Percentiles rank a stretch among this genome's conserved stretches.
Evolutionary conservation across 2,888 invertebrate species (phyloP).

Genomic region (Brenthis ino): DNA sequence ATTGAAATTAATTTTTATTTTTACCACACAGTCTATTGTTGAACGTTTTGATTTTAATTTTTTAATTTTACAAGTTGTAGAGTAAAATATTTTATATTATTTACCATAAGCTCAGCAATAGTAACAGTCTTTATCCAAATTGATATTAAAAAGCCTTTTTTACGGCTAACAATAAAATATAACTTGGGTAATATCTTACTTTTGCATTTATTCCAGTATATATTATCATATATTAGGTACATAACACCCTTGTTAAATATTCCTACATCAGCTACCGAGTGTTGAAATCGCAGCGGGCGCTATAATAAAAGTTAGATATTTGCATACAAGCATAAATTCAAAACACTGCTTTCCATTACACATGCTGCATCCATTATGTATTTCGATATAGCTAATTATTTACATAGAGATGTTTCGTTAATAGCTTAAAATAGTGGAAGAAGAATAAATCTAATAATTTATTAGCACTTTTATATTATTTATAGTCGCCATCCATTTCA

Average conservation of each 20-base stretch:
- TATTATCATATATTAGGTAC: slow-evolving; percentile 26
- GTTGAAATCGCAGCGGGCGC: slow-evolving; percentile 55
- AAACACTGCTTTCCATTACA: slow-evolving; percentile 55
- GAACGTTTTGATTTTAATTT: background rate
- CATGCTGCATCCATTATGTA: slow-evolving; percentile 49
- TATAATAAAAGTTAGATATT: slow-evolving; percentile 64
- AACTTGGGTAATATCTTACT: slow-evolving; percentile 16
- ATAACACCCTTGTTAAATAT: slow-evolving; percentile 31
- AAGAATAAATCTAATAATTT: slow-evolving; percentile 14
- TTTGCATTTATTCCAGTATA: slow-evolving; percentile 13
- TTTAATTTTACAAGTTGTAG: no score
- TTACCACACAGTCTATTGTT: background rate
- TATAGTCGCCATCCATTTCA: slow-evolving; percentile 6
- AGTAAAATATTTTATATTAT: no score
- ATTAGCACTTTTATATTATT: slow-evolving; percentile 1
- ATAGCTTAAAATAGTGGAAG: slow-evolving; percentile 16
- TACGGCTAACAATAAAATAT: slow-evolving; percentile 18
- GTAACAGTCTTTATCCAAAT: slow-evolving; percentile 8
- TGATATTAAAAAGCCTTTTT: slow-evolving; percentile 17
- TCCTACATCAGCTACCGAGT: slow-evolving; percentile 46
- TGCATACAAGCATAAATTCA: slow-evolving; percentile 64
- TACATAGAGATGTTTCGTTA: slow-evolving; percentile 36
- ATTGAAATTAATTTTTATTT: slow-evolving; percentile 18
- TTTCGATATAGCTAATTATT: slow-evolving; percentile 45
- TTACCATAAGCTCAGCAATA: background rate